phyloP scores from a whole-genome alignment of 2,113 vertebrate species.

The Pelvicachromis taeniatus region DNA sequence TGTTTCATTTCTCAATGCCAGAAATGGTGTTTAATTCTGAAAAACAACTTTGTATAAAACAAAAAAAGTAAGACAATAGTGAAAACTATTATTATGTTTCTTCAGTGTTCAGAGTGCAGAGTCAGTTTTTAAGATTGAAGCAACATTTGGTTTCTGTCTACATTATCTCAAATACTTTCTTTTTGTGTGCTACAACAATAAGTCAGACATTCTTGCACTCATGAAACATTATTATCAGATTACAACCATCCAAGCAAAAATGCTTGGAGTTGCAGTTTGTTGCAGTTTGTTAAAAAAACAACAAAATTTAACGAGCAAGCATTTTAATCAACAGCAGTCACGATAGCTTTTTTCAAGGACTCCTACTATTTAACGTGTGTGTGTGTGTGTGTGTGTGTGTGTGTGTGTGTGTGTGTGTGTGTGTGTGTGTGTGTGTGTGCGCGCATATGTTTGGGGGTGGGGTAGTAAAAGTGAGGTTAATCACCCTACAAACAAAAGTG shows the following conservation, averaged over 20 bases:
- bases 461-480: conserved; percentile 19
- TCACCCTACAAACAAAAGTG: conserved; percentile 58
- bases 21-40: neutral
- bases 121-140: neutral
- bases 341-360: neutral
- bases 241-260: neutral
- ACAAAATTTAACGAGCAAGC: neutral
- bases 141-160: neutral
- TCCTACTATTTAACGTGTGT: neutral
- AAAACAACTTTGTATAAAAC: neutral
- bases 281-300: neutral
- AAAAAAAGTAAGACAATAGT: neutral
- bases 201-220: neutral
- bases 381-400: neutral
- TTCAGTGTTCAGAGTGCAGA: too few species aligned
- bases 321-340: neutral
- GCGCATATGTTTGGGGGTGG: neutral
- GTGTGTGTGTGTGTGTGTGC: neutral
- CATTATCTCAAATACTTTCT: neutral
- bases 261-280: too few species aligned
- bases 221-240: neutral
- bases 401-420: neutral
- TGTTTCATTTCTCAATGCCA: neutral
- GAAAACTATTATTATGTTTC: neutral
- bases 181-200: neutral